Percentiles rank a stretch among this genome's conserved stretches.
phyloP scores from a whole-genome alignment of 1,140 invertebrate genomes.

The Mercenaria mercenaria region DNA sequence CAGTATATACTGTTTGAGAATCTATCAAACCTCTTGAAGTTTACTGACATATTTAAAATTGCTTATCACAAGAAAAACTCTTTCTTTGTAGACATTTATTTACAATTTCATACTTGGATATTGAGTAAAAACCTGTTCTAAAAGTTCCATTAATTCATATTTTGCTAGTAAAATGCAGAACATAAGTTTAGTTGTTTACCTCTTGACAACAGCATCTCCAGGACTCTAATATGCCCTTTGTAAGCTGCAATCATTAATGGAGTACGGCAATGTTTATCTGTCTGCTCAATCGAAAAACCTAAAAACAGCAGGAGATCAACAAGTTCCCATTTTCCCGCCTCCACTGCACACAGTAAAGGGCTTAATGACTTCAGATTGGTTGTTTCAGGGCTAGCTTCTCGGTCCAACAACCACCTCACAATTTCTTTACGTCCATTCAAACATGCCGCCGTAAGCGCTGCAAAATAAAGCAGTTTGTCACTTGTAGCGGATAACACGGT shows the following conservation, averaged over 20 bases:
- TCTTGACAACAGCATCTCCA: conserved; percentile 95
- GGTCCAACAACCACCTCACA: conserved; percentile 92
- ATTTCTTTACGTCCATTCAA: conserved; percentile 92
- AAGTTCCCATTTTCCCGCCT: conserved; percentile 95
- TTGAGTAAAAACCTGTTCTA: not conserved
- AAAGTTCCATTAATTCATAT: not conserved
- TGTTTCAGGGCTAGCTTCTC: conserved; percentile 91
- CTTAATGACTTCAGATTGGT: conserved; percentile 89
- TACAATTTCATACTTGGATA: too few species aligned
- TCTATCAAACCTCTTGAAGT: too few species aligned
- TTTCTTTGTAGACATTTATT: too few species aligned
- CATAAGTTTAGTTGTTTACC: too few species aligned
- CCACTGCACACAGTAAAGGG: conserved; percentile 93
- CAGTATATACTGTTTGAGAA: too few species aligned
- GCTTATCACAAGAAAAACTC: too few species aligned
- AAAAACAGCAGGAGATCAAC: conserved; percentile 87
- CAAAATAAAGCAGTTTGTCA: too few species aligned
- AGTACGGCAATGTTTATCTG: conserved; percentile 90
- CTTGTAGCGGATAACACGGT: too few species aligned
- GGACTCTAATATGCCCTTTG: conserved; percentile 95
- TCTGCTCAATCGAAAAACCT: conserved; percentile 90
- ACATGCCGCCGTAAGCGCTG: conserved; percentile 94
- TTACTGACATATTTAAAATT: too few species aligned
- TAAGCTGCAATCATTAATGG: conserved; percentile 95
- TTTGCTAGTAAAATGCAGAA: too few species aligned